A percentile compares a stretch with the other conserved stretches of the same genome.
These are phyloP conservation scores for Orius insidiosus DNA, from an alignment of 1,140 invertebrate species.

Conservation along the genomic window DNA sequence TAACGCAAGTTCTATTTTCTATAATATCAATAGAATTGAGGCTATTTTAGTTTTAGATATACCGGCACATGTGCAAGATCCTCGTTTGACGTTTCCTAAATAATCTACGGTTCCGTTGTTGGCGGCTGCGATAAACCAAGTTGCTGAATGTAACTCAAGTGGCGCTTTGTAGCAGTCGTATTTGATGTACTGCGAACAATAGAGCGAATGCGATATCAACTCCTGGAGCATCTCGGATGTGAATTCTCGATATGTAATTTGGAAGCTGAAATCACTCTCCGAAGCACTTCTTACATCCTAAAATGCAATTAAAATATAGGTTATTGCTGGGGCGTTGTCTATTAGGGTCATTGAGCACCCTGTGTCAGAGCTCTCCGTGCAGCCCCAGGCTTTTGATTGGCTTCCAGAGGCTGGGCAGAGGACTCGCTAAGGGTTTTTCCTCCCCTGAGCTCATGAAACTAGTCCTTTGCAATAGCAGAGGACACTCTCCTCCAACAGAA, in stretches of 20 bases:
- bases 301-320: too few relatives aligned
- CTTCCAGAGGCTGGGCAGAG: too few relatives aligned
- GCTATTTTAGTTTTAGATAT: too few relatives aligned
- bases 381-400: too few relatives aligned
- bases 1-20: conserved; percentile 62
- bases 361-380: too few relatives aligned
- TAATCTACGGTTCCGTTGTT: conserved; percentile 60
- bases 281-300: conserved; percentile 54
- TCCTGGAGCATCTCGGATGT: conserved; percentile 76
- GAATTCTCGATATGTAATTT: conserved; percentile 75
- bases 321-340: too few relatives aligned
- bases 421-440: too few relatives aligned
- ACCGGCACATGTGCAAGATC: conserved; percentile 49
- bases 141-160: conserved; percentile 68
- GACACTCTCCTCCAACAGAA: too few relatives aligned
- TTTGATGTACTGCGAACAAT: conserved; percentile 77
- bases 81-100: conserved; percentile 59
- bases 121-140: conserved; percentile 73
- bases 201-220: conserved; percentile 70
- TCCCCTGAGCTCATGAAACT: too few relatives aligned
- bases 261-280: conserved; percentile 63
- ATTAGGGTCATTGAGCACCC: too few relatives aligned
- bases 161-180: conserved; percentile 83
- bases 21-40: conserved; percentile 22
- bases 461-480: too few relatives aligned